Conservation (phyloP, 2,888 invertebrate genomes). For the Mimumesa dahlbomi region DNA sequence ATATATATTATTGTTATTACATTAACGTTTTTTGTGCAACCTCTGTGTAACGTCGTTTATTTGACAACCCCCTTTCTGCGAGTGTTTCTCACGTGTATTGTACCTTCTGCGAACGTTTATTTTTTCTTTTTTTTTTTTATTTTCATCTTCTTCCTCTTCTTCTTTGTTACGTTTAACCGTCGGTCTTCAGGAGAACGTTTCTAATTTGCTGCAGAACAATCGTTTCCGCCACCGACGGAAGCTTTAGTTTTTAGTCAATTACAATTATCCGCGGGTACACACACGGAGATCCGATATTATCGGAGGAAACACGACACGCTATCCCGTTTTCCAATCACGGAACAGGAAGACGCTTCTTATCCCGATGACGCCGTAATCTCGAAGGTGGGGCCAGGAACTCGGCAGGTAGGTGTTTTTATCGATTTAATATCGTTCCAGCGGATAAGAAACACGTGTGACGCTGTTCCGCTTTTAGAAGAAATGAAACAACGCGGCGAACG, state of each 20-base stretch:
- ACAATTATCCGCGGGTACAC: too few relatives aligned
- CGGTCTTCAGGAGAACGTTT: too few relatives aligned
- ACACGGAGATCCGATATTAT: conserved; percentile 15
- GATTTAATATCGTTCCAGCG: conserved; percentile 4
- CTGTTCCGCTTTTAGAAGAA: not conserved
- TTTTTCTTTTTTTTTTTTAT: too few relatives aligned
- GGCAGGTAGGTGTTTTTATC: conserved; percentile 41
- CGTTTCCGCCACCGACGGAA: too few relatives aligned
- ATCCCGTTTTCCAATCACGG: conserved; percentile 40
- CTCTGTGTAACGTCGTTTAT: conserved; percentile 23
- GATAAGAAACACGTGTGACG: not conserved
- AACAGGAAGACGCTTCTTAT: conserved; percentile 21
- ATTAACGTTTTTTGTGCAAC: conserved; percentile 63
- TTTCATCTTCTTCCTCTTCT: too few relatives aligned
- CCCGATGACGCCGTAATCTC: conserved; percentile 19
- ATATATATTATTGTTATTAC: conserved; percentile 69
- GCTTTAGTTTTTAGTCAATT: too few relatives aligned
- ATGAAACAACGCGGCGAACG: too few relatives aligned
- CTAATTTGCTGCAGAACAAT: too few relatives aligned
- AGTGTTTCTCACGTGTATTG: too few relatives aligned
- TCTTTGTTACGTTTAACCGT: too few relatives aligned
- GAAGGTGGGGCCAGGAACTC: conserved; percentile 13
- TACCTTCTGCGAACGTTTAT: too few relatives aligned
- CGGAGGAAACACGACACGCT: conserved; percentile 8
- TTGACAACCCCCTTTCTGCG: not conserved